phyloP scores from a whole-genome alignment of 2,113 vertebrate genomes.

The Macquaria ambigua region DNA sequence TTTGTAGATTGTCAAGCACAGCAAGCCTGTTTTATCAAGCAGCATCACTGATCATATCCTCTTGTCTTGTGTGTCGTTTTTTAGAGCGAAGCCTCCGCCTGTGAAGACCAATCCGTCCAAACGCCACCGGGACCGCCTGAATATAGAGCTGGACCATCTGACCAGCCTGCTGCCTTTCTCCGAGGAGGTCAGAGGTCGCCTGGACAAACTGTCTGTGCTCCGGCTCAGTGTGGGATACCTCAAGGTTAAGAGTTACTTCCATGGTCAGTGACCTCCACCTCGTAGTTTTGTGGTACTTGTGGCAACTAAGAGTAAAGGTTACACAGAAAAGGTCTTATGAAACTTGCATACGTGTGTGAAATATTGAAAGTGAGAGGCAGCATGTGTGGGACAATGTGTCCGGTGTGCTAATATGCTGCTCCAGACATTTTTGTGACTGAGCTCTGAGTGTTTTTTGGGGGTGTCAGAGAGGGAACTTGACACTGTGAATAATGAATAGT shows the following conservation, averaged over 20 bases:
- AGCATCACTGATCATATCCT: not conserved
- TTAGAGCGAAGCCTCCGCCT: constrained; percentile 20
- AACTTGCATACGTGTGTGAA: not conserved
- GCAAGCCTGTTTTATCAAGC: constrained; percentile 17
- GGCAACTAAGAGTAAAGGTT: not conserved
- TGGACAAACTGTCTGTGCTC: constrained; percentile 85
- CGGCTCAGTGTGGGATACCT: constrained; percentile 83
- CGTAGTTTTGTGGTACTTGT: not conserved
- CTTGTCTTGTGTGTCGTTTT: constrained; percentile 1
- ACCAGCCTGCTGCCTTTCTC: constrained; percentile 81
- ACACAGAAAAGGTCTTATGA: not conserved
- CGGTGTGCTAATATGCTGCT: constrained; percentile 1
- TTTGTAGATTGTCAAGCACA: not conserved
- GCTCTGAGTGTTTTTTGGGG: constrained; percentile 7
- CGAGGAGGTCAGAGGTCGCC: constrained; percentile 68
- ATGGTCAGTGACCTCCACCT: constrained; percentile 59
- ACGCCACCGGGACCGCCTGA: constrained; percentile 80
- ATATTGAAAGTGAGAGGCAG: not conserved
- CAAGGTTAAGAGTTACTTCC: constrained; percentile 80
- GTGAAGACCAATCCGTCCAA: constrained; percentile 84
- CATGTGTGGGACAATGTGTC: not conserved
- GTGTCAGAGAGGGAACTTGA: constrained; percentile 24
- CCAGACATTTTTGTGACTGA: constrained; percentile 34
- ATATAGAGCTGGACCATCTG: constrained; percentile 80
- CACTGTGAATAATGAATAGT: constrained; percentile 42